Percentiles rank a stretch among this genome's conserved stretches.
Evolutionary conservation across 2,888 invertebrate genomes (phyloP).

Genomic region (Pseudeuparius sepicola): DNA sequence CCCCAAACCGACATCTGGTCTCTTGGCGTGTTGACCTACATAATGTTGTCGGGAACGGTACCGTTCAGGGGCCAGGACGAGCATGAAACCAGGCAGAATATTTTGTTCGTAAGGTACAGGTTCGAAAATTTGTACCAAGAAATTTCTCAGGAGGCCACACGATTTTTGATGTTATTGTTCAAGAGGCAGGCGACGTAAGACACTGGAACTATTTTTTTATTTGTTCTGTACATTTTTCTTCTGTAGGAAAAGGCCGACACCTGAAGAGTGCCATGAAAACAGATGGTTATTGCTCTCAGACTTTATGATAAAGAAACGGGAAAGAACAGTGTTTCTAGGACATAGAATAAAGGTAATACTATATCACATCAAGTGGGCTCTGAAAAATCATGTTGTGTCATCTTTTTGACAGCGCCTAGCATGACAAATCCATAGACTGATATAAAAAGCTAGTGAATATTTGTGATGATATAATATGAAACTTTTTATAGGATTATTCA

Average conservation of each 20-base stretch:
- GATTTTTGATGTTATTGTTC: slow-evolving; percentile 92
- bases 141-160: slow-evolving; percentile 82
- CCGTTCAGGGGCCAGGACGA: slow-evolving; percentile 80
- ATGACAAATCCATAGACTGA: no score
- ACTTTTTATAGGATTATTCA: slow-evolving; percentile 59
- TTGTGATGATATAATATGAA: slow-evolving; percentile 4
- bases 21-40: slow-evolving; percentile 82
- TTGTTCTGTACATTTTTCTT: slow-evolving; percentile 11
- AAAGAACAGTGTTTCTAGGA: slow-evolving; percentile 77
- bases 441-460: no score
- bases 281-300: slow-evolving; percentile 91
- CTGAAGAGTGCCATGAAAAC: slow-evolving; percentile 92
- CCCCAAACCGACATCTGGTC: slow-evolving; percentile 95
- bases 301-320: slow-evolving; percentile 86
- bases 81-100: slow-evolving; percentile 82
- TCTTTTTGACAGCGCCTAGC: no score
- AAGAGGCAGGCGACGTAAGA: slow-evolving; percentile 84
- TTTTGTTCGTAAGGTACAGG: slow-evolving; percentile 82
- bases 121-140: slow-evolving; percentile 93
- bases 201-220: background rate
- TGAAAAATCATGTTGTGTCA: no score
- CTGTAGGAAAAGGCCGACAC: slow-evolving; percentile 80
- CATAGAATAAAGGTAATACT: slow-evolving; percentile 61
- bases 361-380: no score
- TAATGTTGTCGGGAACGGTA: slow-evolving; percentile 84